A percentile compares a stretch with the other conserved stretches of the same genome.
These are phyloP conservation scores for Loxodonta africana DNA, from an alignment of 2,113 vertebrate species.

Conservation along the genomic window DNA sequence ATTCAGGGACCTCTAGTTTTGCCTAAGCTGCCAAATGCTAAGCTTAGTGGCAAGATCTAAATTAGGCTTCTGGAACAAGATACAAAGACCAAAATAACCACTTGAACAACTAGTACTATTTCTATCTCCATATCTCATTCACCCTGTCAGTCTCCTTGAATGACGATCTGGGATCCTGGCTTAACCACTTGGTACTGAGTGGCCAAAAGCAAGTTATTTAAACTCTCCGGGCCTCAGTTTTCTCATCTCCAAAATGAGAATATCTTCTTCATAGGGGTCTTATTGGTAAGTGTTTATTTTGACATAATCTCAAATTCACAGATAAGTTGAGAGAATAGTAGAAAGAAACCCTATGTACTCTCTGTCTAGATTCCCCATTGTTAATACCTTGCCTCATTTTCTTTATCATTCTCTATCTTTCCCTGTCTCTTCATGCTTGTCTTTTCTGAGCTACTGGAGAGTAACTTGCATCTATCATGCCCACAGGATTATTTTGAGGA, in stretches of 20 bases:
- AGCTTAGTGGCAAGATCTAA: not conserved
- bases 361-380: not conserved
- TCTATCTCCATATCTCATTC: not conserved
- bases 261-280: not conserved
- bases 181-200: not conserved
- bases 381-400: not conserved
- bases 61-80: not conserved
- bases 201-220: conserved; percentile 33
- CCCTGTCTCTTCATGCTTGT: not conserved
- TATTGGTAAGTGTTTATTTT: conserved; percentile 23
- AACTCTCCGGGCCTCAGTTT: not conserved
- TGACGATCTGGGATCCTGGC: not conserved
- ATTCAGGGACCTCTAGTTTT: not conserved
- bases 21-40: not conserved
- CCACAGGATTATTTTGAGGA: not conserved
- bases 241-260: conserved; percentile 38
- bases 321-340: not conserved
- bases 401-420: not conserved
- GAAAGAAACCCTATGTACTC: not conserved
- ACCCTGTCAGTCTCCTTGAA: not conserved
- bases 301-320: conserved; percentile 25
- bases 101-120: not conserved
- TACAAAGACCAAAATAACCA: not conserved
- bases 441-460: conserved; percentile 42
- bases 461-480: not conserved